Base-by-base conservation (phyloP, 2,113 vertebrate species). In the Labeo rohita region DNA sequence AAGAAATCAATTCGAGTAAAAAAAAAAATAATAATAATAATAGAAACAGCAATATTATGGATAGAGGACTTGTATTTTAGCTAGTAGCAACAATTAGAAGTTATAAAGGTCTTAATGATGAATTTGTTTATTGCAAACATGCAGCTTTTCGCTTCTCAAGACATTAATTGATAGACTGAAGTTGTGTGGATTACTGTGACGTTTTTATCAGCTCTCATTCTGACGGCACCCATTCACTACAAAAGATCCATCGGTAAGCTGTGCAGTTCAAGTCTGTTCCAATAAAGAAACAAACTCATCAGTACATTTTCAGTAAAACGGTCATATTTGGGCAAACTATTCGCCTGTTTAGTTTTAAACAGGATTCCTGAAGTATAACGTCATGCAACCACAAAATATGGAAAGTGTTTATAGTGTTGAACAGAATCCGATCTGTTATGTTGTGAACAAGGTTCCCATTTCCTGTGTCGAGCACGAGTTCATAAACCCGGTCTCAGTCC, bases 381-480 rank as follows among this genome's bases (percentile, higher is more conserved):
- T 28, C 10, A 49, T 4, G 0, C 21, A 74, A 49, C 11, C 11
- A 28, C 45, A 75, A 49, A 12, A 7, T 23, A 13, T 21, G 18
- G 9, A 13, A 77, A 36, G 52, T 39, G 36, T 86, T 52, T 85
- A 86, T 87, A 15, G 50, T 28, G 21, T 50, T 18, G 34, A 36
- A n/a, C 34, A 61, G 36, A 59, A 23, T 59, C 77, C 21, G 15
- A 61, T 61, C 18, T 61, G 54, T 74, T 74, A 1, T 72, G 39
- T 28, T 74, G 6, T 74, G 45, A 49, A 74, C 43, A 23, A 74
- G 72, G 21, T 74, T 43, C 10, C 6, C 54, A 61, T 59, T 59
- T 43, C 28, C 75, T 78, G 18, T 1, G 10, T 6, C 12, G 4
- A 78, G 50, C 75, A n/a, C 12, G 16, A 73, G 50, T 39, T 84